These are phyloP conservation scores for Athalia rosae DNA, from an alignment of 2,888 invertebrate genomes.

Conservation along the genomic window DNA sequence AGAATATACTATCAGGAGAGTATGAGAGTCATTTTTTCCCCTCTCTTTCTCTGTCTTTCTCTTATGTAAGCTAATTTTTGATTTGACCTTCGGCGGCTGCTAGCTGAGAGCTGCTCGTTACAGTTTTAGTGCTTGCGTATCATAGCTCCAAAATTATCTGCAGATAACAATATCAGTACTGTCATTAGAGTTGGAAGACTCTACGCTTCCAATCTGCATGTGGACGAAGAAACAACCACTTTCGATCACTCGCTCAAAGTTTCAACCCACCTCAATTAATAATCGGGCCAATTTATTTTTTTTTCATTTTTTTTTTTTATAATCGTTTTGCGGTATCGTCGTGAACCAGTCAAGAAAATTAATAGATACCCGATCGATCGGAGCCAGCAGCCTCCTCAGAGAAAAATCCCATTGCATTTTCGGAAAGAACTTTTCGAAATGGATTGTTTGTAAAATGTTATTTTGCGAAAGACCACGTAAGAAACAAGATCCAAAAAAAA, in stretches of 20 bases:
- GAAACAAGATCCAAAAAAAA: neutral
- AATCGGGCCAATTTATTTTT: neutral
- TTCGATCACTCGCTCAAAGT: neutral
- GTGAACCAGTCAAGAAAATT: no score
- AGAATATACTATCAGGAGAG: neutral
- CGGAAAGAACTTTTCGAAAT: no score
- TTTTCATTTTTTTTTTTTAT: neutral
- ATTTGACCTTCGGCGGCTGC: conserved; percentile 18
- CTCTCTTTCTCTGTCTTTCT: conserved; percentile 3
- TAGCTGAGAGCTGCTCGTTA: conserved; percentile 6
- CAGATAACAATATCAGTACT: conserved; percentile 36
- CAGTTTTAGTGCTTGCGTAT: conserved; percentile 25
- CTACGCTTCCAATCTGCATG: conserved; percentile 17
- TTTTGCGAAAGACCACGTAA: no score
- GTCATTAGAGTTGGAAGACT: conserved; percentile 19
- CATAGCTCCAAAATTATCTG: conserved; percentile 36
- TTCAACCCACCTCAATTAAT: neutral
- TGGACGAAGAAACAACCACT: neutral
- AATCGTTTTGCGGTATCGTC: neutral
- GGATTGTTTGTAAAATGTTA: no score
- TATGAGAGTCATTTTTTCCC: neutral
- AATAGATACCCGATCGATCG: no score
- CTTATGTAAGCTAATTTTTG: conserved; percentile 24
- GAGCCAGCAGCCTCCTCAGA: no score
- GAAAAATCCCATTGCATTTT: no score